These are phyloP conservation scores for Graphium colonna DNA, from an alignment of 2,888 invertebrate species.

Conservation along the genomic window DNA sequence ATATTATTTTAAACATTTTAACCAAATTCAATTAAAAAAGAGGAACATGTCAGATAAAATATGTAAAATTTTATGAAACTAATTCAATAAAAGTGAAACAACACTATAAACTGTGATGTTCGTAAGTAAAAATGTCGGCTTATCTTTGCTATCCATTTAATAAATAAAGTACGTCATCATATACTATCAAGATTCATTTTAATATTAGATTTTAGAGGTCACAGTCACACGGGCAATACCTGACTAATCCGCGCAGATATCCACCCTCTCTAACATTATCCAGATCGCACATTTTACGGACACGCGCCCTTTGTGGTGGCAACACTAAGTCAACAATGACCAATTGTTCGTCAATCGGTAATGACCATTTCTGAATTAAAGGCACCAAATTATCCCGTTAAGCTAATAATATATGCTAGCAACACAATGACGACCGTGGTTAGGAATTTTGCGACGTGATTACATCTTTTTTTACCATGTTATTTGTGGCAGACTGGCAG, in stretches of 20 bases:
- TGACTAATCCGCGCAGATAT: too few relatives aligned
- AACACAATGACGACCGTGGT: conserved; percentile 42
- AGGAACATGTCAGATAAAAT: too few relatives aligned
- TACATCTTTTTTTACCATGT: conserved; percentile 16
- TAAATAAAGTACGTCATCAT: not conserved
- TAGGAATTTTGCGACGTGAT: too few relatives aligned
- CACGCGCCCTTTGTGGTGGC: too few relatives aligned
- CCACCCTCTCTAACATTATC: conserved; percentile 46
- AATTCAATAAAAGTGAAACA: not conserved
- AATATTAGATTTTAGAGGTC: not conserved
- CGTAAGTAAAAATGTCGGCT: too few relatives aligned
- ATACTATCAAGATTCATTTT: not conserved
- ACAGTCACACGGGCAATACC: conserved; percentile 38
- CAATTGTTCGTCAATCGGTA: conserved; percentile 42
- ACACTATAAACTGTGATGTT: too few relatives aligned
- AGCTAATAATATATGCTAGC: too few relatives aligned
- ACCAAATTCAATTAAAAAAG: too few relatives aligned
- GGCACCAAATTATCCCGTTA: conserved; percentile 63
- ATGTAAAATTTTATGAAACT: too few relatives aligned
- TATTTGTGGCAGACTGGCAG: not conserved
- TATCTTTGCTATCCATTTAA: not conserved
- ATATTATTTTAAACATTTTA: too few relatives aligned
- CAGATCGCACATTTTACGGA: conserved; percentile 47
- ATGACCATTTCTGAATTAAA: conserved; percentile 57
- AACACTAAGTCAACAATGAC: conserved; percentile 53